Evolutionary conservation across 2,888 invertebrate genomes (phyloP).

Genomic region (Diaprepes abbreviatus): DNA sequence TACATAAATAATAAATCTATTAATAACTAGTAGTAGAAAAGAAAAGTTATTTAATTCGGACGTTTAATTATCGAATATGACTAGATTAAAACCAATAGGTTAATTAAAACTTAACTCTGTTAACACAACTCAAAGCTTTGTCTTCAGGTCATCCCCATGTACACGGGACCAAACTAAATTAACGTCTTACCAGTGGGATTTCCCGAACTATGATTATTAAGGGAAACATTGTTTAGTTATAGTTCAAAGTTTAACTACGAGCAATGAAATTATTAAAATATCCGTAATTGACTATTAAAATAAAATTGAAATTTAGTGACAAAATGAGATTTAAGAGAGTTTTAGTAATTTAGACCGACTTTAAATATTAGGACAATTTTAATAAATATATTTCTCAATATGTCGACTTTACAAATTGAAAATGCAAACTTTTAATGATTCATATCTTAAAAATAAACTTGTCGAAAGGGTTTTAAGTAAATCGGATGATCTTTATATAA

Average conservation of each 20-base stretch:
- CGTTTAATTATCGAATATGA: background rate
- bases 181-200: slow-evolving; percentile 26
- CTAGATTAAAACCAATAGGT: slow-evolving; percentile 15
- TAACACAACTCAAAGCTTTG: slow-evolving; percentile 29
- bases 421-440: no score
- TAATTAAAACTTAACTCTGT: slow-evolving; percentile 35
- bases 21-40: no score
- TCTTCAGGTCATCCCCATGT: slow-evolving; percentile 26
- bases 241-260: slow-evolving; percentile 31
- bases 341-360: no score
- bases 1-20: no score
- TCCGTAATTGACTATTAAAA: background rate
- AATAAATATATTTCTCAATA: no score
- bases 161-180: slow-evolving; percentile 26
- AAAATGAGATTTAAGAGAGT: no score
- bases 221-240: slow-evolving; percentile 35
- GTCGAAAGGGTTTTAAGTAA: no score
- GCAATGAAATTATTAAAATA: slow-evolving; percentile 19
- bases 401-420: no score
- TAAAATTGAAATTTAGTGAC: background rate
- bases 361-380: no score
- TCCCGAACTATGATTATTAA: slow-evolving; percentile 32
- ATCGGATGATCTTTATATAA: no score
- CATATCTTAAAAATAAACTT: no score
- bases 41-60: no score